Evolutionary conservation across 2,113 vertebrate genomes (phyloP), one percentile per base, ranked within the genome.

Genomic region (Irena cyanogastra): DNA sequence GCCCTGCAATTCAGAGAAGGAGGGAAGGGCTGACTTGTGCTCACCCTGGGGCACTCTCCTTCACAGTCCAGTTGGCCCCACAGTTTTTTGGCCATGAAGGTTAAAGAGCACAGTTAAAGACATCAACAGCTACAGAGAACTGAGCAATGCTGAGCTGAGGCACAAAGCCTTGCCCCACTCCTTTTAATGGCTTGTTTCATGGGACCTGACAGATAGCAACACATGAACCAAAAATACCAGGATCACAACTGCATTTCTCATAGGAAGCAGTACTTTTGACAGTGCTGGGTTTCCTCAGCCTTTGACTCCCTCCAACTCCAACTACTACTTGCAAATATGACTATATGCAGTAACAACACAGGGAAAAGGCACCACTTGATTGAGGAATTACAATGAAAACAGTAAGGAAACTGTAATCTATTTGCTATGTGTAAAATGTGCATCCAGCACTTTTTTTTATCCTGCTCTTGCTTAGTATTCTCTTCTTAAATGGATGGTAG

Each of bases 231-330:
- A 33, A 50, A 85, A 44, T 2, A 87, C 20, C 28, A 19, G 26
- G 4, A 16, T 45, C 30, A 22, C 13, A 57, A 57, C 33, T 23
- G 17, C 20, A 20, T 28, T 60, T 64, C 61, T 39, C 0, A 0
- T 3, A 31, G 20, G 22, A 72, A 45, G 53, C 14, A 27, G 22
- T 3, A 24, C 24, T 71, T 92, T 2, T 23, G 30, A 35, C 20
- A 75, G 7, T 0, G 6, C 41, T 42, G 65, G 14, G 53, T 35
- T 82, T 91, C 41, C 37, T 89, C 75, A 57, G 42, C 53, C 66
- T 68, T n/a, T 45, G 59, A 49, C 68, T 64, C 11, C 5, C 68
- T 63, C 69, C n/a, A 85, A 37, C 41, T 72, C 11, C 41, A 56
- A n/a, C 6, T 42, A 30, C 64, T 61, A 45, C 35, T 45, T 1